Percentiles rank a stretch among this genome's conserved stretches.
Conservation (phyloP, 2,797 vertebrate genomes). For the Acanthiza pusilla region DNA sequence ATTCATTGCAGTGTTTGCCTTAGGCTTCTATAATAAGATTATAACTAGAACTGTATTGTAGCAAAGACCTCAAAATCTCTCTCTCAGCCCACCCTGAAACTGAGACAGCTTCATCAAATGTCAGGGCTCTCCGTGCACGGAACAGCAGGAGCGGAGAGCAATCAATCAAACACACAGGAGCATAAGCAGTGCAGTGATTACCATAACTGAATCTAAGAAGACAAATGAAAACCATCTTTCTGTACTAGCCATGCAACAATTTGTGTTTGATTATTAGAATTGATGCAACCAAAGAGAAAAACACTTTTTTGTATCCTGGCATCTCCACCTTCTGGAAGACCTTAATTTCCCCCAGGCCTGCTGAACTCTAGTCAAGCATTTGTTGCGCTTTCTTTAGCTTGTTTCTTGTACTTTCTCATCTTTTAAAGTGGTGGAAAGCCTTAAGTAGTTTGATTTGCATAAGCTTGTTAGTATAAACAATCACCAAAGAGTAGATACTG, state of each 20-base stretch:
- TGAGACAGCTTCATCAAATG: neutral
- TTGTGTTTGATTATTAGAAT: conserved; percentile 12
- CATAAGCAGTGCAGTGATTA: conserved; percentile 11
- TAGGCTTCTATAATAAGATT: neutral
- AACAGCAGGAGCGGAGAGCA: neutral
- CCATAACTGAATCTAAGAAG: conserved; percentile 5
- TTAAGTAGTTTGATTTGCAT: neutral
- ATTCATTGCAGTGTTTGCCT: neutral
- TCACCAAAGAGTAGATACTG: neutral
- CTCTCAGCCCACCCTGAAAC: neutral
- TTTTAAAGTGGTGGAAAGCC: neutral
- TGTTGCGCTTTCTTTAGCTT: neutral
- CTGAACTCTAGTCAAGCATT: neutral
- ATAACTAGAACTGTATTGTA: neutral
- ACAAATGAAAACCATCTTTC: conserved; percentile 37
- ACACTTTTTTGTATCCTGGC: neutral
- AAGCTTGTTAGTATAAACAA: neutral
- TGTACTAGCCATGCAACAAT: neutral
- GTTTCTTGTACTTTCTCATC: neutral
- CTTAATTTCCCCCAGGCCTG: neutral
- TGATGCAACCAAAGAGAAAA: neutral
- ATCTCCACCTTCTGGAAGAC: neutral
- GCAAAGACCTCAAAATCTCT: neutral
- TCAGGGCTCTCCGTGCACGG: neutral
- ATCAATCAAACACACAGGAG: neutral